phyloP scores from a whole-genome alignment of 2,797 vertebrate species.

The Ispidina picta region DNA sequence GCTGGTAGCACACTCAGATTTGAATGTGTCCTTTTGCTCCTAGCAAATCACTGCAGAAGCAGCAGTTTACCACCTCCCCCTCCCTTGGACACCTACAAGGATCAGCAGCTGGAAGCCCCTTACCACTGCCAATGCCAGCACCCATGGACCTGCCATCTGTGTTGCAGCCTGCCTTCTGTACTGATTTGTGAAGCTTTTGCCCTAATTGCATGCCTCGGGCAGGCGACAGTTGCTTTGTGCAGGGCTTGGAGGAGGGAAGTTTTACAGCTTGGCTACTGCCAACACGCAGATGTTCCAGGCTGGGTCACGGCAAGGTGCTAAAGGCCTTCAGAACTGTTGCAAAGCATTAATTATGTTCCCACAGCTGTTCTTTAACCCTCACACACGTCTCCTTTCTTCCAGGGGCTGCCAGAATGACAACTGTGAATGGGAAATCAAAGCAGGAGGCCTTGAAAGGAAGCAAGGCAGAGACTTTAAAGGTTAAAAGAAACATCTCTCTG shows the following conservation, averaged over 20 bases:
- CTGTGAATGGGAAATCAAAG: slow-evolving; percentile 42
- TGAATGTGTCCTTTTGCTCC: neutral
- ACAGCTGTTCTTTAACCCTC: slow-evolving; percentile 76
- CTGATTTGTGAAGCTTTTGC: slow-evolving; percentile 41
- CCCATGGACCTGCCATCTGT: slow-evolving; percentile 27
- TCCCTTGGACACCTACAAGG: neutral
- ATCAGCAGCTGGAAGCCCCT: slow-evolving; percentile 39
- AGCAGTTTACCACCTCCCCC: neutral
- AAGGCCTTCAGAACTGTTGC: slow-evolving; percentile 73
- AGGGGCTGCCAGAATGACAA: slow-evolving; percentile 58
- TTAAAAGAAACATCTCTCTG: slow-evolving; percentile 17
- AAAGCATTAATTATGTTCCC: slow-evolving; percentile 76
- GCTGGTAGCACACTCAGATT: neutral
- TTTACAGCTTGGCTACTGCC: slow-evolving; percentile 74
- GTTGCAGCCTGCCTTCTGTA: neutral
- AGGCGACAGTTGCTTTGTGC: slow-evolving; percentile 57
- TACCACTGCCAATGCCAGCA: neutral
- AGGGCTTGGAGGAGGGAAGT: slow-evolving; percentile 42
- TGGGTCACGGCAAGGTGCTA: slow-evolving; percentile 72
- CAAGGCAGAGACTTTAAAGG: slow-evolving; percentile 50
- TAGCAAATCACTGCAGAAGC: neutral
- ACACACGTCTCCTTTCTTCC: neutral
- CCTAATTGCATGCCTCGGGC: slow-evolving; percentile 24
- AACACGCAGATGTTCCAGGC: slow-evolving; percentile 76
- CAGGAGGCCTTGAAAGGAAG: slow-evolving; percentile 38